Base-by-base conservation (phyloP, 2,888 invertebrate species). In the Drosophila gaucha region DNA sequence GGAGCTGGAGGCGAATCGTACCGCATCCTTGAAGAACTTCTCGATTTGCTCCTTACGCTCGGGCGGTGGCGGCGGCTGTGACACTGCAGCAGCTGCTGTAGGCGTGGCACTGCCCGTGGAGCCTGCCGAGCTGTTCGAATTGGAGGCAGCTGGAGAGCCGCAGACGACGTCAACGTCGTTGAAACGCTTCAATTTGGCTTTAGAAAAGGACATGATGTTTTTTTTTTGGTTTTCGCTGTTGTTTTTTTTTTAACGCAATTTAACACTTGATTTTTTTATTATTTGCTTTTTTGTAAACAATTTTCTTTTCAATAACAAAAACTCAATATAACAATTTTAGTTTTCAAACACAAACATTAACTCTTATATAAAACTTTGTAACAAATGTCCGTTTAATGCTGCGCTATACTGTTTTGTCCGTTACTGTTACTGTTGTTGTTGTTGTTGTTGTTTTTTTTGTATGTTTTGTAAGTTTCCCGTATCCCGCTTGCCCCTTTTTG, bases 131-230 rank as follows among this genome's bases (percentile, higher is more conserved):
- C 77, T 76, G 54, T 80, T 82, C 20, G 67, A 75, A 28, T 44
- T 76, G 35, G 71, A 46, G 5, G 64, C 78, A 16, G 88, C 86
- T 20, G 87, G 90, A 2, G 89, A 89, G 44, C 89, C 89, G 35
- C 88, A 89, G 16, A 76, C 76, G 24, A 89, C 83, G 66, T 91
- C 90, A 67, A 92, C 84, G 65, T 92, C 92, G 44, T 92, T 92
- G 64, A 92, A 92, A 51, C 92, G 90, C 74, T 92, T 92, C 63
- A 92, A 85, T 84, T 92, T 92, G 31, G 92, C 92, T 80, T 92
- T 92, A 26, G 91, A 90, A 57, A 92, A 91, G 30, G 91, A 91
- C 90, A 90, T 91, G 44, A 43, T 36, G 12, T 6, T 39, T n/a
- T 10, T 1, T 2, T 35, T 36, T 18, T 31, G 4, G 6, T 12